These are phyloP conservation scores for Drosophila lacertosa DNA, from an alignment of 1,140 invertebrate species.

Conservation along the genomic window DNA sequence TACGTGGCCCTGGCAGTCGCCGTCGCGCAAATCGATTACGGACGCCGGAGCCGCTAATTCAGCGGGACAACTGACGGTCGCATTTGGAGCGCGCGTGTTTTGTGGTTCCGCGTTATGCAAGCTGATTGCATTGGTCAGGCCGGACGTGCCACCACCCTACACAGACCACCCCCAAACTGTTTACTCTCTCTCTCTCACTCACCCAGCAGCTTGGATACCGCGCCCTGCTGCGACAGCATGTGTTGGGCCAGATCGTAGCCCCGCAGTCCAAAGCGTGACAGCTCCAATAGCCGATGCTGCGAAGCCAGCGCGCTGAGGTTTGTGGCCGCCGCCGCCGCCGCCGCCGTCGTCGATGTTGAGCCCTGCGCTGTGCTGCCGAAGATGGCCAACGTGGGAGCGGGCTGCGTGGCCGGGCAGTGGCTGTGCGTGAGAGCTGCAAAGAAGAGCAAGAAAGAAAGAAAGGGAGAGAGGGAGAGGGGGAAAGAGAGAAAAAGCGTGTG, in stretches of 20 bases:
- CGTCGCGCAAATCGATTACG: constrained; percentile 68
- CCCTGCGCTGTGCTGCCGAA: constrained; percentile 78
- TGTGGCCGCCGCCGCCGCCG: constrained; percentile 84
- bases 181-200: constrained; percentile 85
- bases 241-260: constrained; percentile 96
- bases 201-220: constrained; percentile 95
- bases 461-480: neutral
- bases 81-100: constrained; percentile 78
- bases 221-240: constrained; percentile 94
- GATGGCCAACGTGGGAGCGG: constrained; percentile 82
- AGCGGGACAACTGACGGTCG: constrained; percentile 64
- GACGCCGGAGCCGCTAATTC: constrained; percentile 61
- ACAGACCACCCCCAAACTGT: too few species aligned
- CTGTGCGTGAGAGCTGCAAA: constrained; percentile 65
- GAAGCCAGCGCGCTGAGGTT: constrained; percentile 89
- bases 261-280: constrained; percentile 92
- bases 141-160: constrained; percentile 1
- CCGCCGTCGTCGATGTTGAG: constrained; percentile 31
- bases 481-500: constrained; percentile 3
- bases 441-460: constrained; percentile 2
- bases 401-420: constrained; percentile 67
- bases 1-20: constrained; percentile 59
- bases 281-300: constrained; percentile 91
- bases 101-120: constrained; percentile 64
- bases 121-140: constrained; percentile 70